Evolutionary conservation across 2,113 vertebrate genomes (phyloP), one percentile per base, ranked within the genome.

Genomic region (Gambusia affinis): DNA sequence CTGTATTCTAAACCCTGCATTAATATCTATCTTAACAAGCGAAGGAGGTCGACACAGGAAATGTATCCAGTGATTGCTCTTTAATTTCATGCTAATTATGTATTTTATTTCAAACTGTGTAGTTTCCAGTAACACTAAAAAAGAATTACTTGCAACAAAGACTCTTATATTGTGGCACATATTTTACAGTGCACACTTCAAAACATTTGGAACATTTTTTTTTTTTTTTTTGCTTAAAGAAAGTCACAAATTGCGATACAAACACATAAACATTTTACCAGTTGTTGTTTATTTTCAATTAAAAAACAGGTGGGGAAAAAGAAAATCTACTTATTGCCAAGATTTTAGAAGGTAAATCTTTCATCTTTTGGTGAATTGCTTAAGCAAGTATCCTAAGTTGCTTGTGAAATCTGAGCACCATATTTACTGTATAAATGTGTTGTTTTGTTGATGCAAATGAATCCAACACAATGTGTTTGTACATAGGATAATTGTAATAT

Each of bases 31-130:
- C 71, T 51, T 85, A 65, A 67, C 28, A 67, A 85, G 33, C 30
- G 66, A 85, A 73, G 60, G 73, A 80, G 74, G 75, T 54, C 78
- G 95, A 96, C 96, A 95, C 95, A 96, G 96, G 95, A 96, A 91
- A 85, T 44, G 30, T 87, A 94, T 96, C 96, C 96, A 89, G 94
- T 96, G 95, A 94, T 75, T 70, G 37, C 62, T 15, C 65, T 86
- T 87, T 80, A 57, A 70, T 79, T 77, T 79, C 71, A 80, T 82
- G 65, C 64, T 70, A 77, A 80, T 65, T 63, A 72, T 70, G 75
- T 66, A 81, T 74, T 77, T 79, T 76, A 81, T 87, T 57, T 57
- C 51, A 24, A 57, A n/a, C 51, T 57, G 87, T 81, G 82, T 67
- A 82, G 85, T 89, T 91, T 87, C 80, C 81, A 85, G 64, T 39